Evolutionary conservation across 2,113 vertebrate species (phyloP), one percentile per base, ranked within the genome.

Genomic region (Colistium nudipinnis): DNA sequence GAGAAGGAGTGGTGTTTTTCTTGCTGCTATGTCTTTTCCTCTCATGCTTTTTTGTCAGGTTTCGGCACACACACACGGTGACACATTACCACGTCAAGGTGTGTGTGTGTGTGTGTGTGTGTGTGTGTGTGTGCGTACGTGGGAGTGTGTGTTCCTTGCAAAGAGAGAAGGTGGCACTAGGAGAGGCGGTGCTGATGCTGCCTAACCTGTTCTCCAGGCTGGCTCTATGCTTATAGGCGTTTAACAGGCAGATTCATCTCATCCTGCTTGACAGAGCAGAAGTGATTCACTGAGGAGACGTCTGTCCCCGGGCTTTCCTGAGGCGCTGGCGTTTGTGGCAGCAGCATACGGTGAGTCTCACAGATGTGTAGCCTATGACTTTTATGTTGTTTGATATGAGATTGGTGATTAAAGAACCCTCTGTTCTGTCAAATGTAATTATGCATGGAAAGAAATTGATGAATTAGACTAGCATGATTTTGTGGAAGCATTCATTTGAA

Each of bases 161-260:
- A 64, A 20, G 38, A 41, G 54, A 35, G 48, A 22, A 62, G 55
- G 49, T 57, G 66, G 56, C 24, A 35, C 41, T 14, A 4, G 30
- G 22, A 60, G 63, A 80, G 83, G 84, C 76, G 66, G 77, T 79
- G 12, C 81, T 70, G 70, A 66, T 85, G 85, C 41, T 7, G 81
- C 35, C 76, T 12, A 91, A 94, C 93, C 92, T 80, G 93, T 93
- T 92, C 64, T 74, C 74, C 85, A 47, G 65, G 86, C 66, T 88
- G 33, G 4, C 31, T 60, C 24, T 6, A 7, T 48, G 38, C 57
- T 76, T 28, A 4, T 33, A 62, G 65, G 55, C 71, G 76, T 88
- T 89, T 86, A 89, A 88, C 75, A 70, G 27, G 62, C 70, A 55
- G 68, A 55, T 65, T 61, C 71, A 62, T 62, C 62, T 55, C 6